A percentile compares a stretch with the other conserved stretches of the same genome.
These are phyloP conservation scores for Rhinichthys klamathensis DNA, from an alignment of 2,113 vertebrate genomes.

Conservation along the genomic window DNA sequence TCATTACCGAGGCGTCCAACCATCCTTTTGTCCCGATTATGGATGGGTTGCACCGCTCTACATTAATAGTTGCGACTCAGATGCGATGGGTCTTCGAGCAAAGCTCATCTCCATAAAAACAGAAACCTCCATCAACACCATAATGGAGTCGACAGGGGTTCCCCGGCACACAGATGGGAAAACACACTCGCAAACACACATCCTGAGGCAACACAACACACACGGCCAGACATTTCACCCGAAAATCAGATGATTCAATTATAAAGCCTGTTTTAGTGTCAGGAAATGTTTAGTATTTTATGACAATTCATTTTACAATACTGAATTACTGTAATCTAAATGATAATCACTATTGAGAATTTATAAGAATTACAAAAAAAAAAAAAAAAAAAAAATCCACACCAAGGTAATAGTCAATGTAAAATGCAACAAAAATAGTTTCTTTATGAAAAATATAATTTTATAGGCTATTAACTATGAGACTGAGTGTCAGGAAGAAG, in stretches of 20 bases:
- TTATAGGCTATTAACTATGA: background rate
- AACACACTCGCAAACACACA: background rate
- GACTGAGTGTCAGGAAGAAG: background rate
- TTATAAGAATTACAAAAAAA: background rate
- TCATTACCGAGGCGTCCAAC: background rate
- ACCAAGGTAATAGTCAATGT: background rate
- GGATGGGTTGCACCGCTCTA: background rate
- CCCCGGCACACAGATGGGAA: constrained; percentile 32
- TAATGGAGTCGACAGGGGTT: constrained; percentile 37
- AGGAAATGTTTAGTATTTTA: background rate
- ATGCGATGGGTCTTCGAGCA: background rate
- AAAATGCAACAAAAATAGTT: background rate
- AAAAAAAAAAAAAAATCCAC: too few species aligned
- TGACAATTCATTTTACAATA: background rate
- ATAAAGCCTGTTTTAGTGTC: background rate
- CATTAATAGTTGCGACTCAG: background rate
- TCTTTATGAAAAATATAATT: background rate
- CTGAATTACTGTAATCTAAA: background rate
- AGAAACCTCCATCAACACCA: background rate
- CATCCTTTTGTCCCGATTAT: constrained; percentile 9
- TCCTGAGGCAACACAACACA: background rate
- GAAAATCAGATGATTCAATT: background rate
- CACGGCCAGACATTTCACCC: background rate
- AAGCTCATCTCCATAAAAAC: constrained; percentile 12
- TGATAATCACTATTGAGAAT: background rate